A percentile compares a stretch with the other conserved stretches of the same genome.
Evolutionary conservation across 2,113 vertebrate genomes (phyloP).

Genomic region (Eptesicus fuscus): DNA sequence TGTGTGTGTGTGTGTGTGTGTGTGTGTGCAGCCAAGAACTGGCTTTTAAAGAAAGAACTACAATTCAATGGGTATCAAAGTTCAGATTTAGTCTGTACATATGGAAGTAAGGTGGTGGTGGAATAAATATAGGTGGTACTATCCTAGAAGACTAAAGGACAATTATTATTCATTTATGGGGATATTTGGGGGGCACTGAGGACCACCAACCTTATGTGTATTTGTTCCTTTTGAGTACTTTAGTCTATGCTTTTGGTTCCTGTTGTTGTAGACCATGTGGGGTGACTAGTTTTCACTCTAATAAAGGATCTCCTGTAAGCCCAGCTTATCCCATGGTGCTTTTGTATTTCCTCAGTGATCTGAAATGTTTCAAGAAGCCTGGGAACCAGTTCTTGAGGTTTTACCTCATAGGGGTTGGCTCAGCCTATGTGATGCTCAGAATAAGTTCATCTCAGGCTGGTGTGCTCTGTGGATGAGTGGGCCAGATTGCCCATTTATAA

Average conservation of each 20-base stretch:
- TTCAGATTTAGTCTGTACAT: neutral
- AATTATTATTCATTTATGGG: neutral
- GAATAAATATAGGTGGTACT: neutral
- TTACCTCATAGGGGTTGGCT: neutral
- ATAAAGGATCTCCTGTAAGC: neutral
- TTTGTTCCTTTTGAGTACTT: constrained; percentile 3
- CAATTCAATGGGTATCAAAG: neutral
- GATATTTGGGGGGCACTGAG: neutral
- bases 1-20: neutral
- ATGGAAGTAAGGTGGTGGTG: neutral
- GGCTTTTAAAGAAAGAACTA: neutral
- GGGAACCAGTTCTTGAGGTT: neutral
- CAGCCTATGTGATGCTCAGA: neutral
- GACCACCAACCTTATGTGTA: neutral
- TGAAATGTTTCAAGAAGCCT: neutral
- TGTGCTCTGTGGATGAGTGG: neutral
- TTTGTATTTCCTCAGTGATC: neutral
- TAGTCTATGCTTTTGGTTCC: neutral
- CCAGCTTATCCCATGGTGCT: neutral
- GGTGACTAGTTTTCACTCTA: neutral
- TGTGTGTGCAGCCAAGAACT: neutral
- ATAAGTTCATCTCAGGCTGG: neutral
- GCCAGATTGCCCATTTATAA: neutral
- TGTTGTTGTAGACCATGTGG: neutral
- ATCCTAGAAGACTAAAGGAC: neutral